These are phyloP conservation scores for Alosa sapidissima DNA, from an alignment of 2,797 vertebrate species.

Conservation along the genomic window DNA sequence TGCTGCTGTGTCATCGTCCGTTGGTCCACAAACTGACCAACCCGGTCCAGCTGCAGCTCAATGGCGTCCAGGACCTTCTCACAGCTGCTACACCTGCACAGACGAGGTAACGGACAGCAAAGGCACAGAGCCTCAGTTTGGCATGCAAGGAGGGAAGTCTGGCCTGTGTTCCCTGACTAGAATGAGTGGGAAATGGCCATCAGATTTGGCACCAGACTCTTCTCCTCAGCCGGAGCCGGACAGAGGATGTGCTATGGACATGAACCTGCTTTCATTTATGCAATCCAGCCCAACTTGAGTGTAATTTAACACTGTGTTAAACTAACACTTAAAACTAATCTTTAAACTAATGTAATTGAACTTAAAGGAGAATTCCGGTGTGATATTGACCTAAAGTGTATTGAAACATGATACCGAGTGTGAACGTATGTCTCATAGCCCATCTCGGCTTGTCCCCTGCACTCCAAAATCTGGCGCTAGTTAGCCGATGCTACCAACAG, in stretches of 20 bases:
- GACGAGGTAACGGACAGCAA: background rate
- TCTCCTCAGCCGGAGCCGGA: too few relatives aligned
- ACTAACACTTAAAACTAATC: too few relatives aligned
- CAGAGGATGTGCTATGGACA: constrained; percentile 53
- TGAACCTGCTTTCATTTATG: constrained; percentile 76
- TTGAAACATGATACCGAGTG: too few relatives aligned
- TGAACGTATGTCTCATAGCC: too few relatives aligned
- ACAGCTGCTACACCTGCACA: constrained; percentile 80
- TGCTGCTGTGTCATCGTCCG: constrained; percentile 73
- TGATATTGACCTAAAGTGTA: too few relatives aligned
- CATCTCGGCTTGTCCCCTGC: too few relatives aligned
- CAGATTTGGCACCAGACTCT: background rate
- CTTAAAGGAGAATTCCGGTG: too few relatives aligned
- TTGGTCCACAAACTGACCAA: constrained; percentile 78
- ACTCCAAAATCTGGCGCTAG: too few relatives aligned
- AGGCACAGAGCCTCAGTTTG: constrained; percentile 23
- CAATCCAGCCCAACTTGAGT: constrained; percentile 79
- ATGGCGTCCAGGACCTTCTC: constrained; percentile 78
- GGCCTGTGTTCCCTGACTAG: background rate
- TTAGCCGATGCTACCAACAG: too few relatives aligned
- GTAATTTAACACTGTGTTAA: constrained; percentile 48
- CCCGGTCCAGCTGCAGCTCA: constrained; percentile 80
- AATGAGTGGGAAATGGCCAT: background rate
- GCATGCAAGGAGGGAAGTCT: background rate
- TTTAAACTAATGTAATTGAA: too few relatives aligned